phyloP scores from a whole-genome alignment of 2,888 invertebrate species.

The Rhorus exstirpatorius region DNA sequence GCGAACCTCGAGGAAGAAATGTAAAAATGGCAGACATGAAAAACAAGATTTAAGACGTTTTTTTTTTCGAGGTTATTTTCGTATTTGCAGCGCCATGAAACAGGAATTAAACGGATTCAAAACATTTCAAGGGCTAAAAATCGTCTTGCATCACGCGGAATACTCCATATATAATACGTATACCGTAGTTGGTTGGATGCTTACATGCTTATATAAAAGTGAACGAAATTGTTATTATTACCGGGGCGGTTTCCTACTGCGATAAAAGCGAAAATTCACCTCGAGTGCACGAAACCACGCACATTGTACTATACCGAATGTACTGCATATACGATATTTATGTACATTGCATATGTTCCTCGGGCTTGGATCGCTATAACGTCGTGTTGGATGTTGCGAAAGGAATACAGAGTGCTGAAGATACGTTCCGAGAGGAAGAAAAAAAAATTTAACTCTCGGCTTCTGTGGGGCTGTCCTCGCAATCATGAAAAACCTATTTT shows the following conservation, averaged over 20 bases:
- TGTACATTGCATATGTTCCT: neutral
- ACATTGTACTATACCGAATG: neutral
- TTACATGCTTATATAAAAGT: slow-evolving; percentile 27
- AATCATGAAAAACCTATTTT: slow-evolving; percentile 52
- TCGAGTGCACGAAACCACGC: slow-evolving; percentile 33
- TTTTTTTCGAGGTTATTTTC: too few species aligned
- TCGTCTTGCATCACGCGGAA: neutral
- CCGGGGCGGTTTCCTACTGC: slow-evolving; percentile 56
- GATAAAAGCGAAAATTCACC: slow-evolving; percentile 56
- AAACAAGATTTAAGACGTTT: too few species aligned
- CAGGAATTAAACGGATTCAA: neutral
- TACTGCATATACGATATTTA: neutral
- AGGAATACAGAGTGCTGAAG: neutral
- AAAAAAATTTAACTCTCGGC: slow-evolving; percentile 37
- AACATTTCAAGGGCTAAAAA: neutral
- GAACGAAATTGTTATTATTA: slow-evolving; percentile 67
- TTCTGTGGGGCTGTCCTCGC: slow-evolving; percentile 28
- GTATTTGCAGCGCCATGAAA: too few species aligned
- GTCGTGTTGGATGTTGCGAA: slow-evolving; percentile 1
- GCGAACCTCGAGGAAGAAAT: too few species aligned
- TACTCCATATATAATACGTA: neutral
- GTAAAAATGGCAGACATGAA: too few species aligned
- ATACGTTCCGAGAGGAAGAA: neutral
- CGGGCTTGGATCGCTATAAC: neutral
- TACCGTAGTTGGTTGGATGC: neutral